Conservation (phyloP, 1,140 invertebrate genomes). For the Formica selysi region DNA sequence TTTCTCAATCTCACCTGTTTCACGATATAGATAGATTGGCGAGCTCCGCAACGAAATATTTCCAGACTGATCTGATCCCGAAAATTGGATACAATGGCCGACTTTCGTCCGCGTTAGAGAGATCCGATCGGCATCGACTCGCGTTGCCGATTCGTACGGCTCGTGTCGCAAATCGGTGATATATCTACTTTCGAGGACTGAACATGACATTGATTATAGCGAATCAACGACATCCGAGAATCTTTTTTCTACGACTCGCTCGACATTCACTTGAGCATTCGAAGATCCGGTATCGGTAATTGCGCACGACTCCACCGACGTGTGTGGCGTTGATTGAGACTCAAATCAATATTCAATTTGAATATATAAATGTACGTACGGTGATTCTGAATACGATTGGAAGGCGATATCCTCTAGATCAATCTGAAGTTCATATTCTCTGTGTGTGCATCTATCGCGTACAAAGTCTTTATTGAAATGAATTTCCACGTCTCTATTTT, state of each 20-base stretch:
- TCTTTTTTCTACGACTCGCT: neutral
- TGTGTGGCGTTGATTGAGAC: slow-evolving; percentile 30
- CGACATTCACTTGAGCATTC: neutral
- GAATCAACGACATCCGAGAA: neutral
- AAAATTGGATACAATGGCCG: no score
- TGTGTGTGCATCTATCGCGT: neutral
- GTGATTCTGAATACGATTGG: slow-evolving; percentile 20
- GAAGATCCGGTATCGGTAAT: neutral
- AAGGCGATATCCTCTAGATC: slow-evolving; percentile 19
- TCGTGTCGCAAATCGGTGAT: neutral
- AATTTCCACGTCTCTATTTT: neutral
- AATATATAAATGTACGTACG: slow-evolving; percentile 33
- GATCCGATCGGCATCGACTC: no score
- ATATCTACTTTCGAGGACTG: neutral
- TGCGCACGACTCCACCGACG: neutral
- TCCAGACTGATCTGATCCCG: no score
- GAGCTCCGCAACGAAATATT: no score
- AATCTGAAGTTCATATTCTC: neutral
- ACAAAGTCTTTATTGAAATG: slow-evolving; percentile 39
- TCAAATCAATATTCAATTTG: slow-evolving; percentile 20
- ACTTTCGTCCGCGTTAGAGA: no score
- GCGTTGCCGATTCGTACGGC: no score
- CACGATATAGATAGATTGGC: no score
- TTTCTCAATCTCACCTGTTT: no score
- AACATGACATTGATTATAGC: slow-evolving; percentile 20